Conservation (phyloP, 2,113 vertebrate species). For the Chauna torquata region DNA sequence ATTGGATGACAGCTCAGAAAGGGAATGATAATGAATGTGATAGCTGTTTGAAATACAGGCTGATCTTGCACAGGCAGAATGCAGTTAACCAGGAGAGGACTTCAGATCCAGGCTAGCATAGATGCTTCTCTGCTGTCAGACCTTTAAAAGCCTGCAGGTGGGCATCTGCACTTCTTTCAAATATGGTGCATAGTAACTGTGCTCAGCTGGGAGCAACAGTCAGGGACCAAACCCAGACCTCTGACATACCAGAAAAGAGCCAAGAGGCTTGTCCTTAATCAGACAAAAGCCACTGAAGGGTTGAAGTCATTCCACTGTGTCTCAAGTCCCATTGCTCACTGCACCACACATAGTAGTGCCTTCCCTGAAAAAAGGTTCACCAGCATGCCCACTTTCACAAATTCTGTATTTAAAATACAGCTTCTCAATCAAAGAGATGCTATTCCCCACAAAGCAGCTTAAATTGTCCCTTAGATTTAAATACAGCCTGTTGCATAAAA, state of each 20-base stretch:
- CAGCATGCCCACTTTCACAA: neutral
- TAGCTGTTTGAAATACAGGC: neutral
- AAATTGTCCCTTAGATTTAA: slow-evolving; percentile 11
- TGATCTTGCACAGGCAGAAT: neutral
- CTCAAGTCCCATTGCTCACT: neutral
- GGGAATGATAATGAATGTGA: neutral
- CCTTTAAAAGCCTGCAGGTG: neutral
- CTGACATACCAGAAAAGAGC: neutral
- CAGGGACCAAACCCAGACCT: neutral
- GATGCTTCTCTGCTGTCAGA: neutral
- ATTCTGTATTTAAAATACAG: neutral
- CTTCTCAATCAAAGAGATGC: neutral
- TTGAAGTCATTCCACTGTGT: neutral
- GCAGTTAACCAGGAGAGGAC: neutral
- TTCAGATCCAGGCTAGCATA: neutral
- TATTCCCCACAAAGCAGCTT: slow-evolving; percentile 11
- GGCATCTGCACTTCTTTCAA: neutral
- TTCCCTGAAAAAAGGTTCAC: neutral
- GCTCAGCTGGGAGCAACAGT: neutral
- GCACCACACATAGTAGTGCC: neutral
- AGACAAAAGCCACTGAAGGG: neutral
- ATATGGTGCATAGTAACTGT: neutral
- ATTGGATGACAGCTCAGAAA: neutral
- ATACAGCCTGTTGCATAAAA: slow-evolving; percentile 31
- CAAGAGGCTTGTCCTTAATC: neutral